phyloP scores from a whole-genome alignment of 2,797 vertebrate genomes.

The Coluber constrictor region DNA sequence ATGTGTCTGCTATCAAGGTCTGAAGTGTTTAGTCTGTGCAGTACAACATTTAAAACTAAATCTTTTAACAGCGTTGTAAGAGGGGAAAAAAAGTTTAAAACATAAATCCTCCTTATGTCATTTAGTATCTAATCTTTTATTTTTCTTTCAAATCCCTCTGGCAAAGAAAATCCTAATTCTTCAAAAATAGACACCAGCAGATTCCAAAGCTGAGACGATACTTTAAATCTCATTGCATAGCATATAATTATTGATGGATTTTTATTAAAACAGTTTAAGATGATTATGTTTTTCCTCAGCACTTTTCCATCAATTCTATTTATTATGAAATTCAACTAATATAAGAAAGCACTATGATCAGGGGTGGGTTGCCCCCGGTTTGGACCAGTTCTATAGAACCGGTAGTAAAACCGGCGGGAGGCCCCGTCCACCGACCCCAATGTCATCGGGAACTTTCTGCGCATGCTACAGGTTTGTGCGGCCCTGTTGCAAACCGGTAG shows the following conservation, averaged over 20 bases:
- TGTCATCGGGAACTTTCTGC: too few species aligned
- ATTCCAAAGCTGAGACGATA: not conserved
- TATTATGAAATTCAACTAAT: not conserved
- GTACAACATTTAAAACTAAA: constrained; percentile 31
- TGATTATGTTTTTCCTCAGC: not conserved
- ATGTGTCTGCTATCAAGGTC: constrained; percentile 12
- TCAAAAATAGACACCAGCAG: not conserved
- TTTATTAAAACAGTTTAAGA: constrained; percentile 4
- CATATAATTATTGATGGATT: not conserved
- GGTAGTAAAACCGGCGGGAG: too few species aligned
- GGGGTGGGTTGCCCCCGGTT: too few species aligned
- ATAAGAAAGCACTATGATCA: not conserved
- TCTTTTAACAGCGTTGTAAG: constrained; percentile 31
- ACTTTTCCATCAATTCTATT: not conserved
- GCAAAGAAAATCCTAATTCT: not conserved
- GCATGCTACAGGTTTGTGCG: too few species aligned
- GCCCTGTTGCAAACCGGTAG: too few species aligned
- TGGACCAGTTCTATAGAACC: too few species aligned
- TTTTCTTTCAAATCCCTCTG: constrained; percentile 11
- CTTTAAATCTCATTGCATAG: not conserved
- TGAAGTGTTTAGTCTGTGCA: constrained; percentile 16
- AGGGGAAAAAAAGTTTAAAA: constrained; percentile 5
- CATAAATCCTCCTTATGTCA: constrained; percentile 9
- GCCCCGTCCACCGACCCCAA: too few species aligned
- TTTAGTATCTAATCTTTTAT: constrained; percentile 21